Conservation (phyloP, 2,113 vertebrate species). For the Lontra canadensis region DNA sequence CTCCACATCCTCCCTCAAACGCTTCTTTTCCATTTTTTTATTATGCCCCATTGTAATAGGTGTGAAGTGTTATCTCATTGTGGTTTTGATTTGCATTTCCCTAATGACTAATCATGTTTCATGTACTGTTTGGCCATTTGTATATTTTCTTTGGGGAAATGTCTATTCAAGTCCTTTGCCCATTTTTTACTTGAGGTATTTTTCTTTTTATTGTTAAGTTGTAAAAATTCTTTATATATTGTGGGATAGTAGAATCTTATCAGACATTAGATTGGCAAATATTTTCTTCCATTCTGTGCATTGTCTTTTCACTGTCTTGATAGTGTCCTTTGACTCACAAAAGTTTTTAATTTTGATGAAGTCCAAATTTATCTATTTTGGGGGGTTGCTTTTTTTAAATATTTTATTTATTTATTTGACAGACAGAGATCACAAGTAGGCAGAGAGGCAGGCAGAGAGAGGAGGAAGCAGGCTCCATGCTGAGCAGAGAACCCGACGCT, state of each 20-base stretch:
- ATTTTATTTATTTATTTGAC: too few relatives aligned
- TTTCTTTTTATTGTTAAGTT: background rate
- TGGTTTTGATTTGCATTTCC: conserved; percentile 26
- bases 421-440: too few relatives aligned
- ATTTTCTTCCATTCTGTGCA: background rate
- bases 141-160: background rate
- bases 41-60: background rate
- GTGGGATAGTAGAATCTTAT: background rate
- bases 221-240: conserved; percentile 30
- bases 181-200: background rate
- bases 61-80: background rate
- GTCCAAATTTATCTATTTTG: background rate
- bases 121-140: background rate
- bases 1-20: background rate
- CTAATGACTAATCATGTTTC: background rate
- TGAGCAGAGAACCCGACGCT: too few relatives aligned
- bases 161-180: background rate
- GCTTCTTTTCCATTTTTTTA: background rate
- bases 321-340: background rate
- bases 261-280: background rate
- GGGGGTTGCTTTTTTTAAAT: background rate
- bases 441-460: too few relatives aligned
- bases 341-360: conserved; percentile 22
- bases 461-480: too few relatives aligned
- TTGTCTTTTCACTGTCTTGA: background rate